Evolutionary conservation across 2,797 vertebrate species (phyloP).

Genomic region (Adelosebastes latens): DNA sequence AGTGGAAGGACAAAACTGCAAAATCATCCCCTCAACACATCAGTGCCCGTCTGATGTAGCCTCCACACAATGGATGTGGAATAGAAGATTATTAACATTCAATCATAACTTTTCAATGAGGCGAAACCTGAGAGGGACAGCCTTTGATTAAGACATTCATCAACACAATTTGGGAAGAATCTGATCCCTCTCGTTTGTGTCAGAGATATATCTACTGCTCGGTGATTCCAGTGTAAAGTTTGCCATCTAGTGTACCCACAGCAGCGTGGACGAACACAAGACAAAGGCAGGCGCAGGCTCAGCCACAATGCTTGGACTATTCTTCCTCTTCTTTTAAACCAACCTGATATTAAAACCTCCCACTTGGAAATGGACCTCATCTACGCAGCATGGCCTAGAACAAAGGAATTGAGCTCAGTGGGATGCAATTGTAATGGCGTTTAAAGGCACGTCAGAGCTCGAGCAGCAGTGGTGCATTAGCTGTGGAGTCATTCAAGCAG

Average conservation of each 20-base stretch:
- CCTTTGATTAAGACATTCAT: constrained; percentile 86
- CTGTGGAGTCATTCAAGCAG: constrained; percentile 75
- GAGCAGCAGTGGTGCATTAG: constrained; percentile 79
- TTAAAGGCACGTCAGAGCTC: constrained; percentile 64
- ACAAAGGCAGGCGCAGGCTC: constrained; percentile 68
- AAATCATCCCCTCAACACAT: constrained; percentile 86
- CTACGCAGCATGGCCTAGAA: constrained; percentile 51
- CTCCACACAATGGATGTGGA: constrained; percentile 80
- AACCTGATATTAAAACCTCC: constrained; percentile 52
- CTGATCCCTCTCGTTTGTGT: constrained; percentile 70
- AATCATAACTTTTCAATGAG: constrained; percentile 87
- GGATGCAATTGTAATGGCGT: constrained; percentile 65
- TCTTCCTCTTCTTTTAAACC: constrained; percentile 36
- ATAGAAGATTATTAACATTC: constrained; percentile 86
- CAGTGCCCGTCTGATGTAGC: constrained; percentile 82
- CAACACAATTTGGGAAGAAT: constrained; percentile 83
- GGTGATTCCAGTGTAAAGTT: constrained; percentile 77
- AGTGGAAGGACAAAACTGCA: constrained; percentile 84
- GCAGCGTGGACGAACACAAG: constrained; percentile 81
- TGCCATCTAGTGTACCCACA: constrained; percentile 87
- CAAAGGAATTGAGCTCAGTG: constrained; percentile 70
- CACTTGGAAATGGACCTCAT: constrained; percentile 42
- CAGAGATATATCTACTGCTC: constrained; percentile 56
- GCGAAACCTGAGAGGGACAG: constrained; percentile 84
- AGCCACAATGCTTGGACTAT: constrained; percentile 18